Conservation (phyloP, 2,888 invertebrate species). For the Automeris io region DNA sequence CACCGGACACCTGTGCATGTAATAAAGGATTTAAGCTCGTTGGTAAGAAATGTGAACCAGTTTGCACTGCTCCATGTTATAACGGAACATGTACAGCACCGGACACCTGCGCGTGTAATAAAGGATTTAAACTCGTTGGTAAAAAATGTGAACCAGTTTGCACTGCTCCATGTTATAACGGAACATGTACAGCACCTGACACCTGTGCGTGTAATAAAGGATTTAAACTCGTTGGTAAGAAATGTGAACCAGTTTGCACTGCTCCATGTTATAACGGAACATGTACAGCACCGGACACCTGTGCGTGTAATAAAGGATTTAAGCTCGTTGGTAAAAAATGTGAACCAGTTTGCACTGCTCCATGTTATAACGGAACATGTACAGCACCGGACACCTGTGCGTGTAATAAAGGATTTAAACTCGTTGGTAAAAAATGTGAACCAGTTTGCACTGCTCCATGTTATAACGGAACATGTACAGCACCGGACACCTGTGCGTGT, state of each 20-base stretch:
- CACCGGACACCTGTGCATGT: not conserved
- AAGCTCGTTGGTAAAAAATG: not conserved
- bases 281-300: not conserved
- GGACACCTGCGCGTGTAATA: not conserved
- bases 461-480: not conserved
- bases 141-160: not conserved
- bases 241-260: not conserved
- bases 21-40: no score
- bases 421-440: not conserved
- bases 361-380: no score
- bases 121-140: not conserved
- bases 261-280: not conserved
- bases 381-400: not conserved
- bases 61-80: not conserved
- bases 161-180: not conserved
- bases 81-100: not conserved
- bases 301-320: not conserved
- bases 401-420: not conserved
- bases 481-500: slow-evolving; percentile 32
- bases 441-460: slow-evolving; percentile 1
- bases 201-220: not conserved
- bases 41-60: no score
- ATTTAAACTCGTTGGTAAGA: no score
- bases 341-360: not conserved
- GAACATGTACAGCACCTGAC: not conserved